Evolutionary conservation across 2,888 invertebrate genomes (phyloP).

Genomic region (Drosophila meridionalis): DNA sequence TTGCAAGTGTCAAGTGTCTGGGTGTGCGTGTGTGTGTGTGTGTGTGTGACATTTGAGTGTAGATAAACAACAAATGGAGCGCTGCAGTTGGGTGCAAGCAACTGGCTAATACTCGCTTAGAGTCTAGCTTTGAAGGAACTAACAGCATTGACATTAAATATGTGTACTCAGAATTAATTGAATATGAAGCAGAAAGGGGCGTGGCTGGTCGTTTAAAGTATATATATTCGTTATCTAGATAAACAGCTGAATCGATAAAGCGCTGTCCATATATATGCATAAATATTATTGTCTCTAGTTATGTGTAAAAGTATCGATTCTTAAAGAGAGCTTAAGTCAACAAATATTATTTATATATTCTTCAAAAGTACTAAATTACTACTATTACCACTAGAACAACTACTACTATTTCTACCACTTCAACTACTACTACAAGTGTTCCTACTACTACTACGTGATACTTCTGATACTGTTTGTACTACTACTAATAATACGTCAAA

Average conservation of each 20-base stretch:
- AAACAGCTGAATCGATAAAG: background rate
- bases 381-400: too few relatives aligned
- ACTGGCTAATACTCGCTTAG: background rate
- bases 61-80: slow-evolving; percentile 24
- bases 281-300: background rate
- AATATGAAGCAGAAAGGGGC: background rate
- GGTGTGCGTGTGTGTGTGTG: background rate
- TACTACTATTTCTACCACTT: too few relatives aligned
- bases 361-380: too few relatives aligned
- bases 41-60: background rate
- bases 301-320: background rate
- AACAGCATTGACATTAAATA: background rate
- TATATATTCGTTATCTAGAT: background rate
- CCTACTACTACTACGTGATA: too few relatives aligned
- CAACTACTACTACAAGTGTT: too few relatives aligned
- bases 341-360: too few relatives aligned
- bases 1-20: background rate
- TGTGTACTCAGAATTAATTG: background rate
- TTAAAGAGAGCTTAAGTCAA: background rate
- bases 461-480: too few relatives aligned
- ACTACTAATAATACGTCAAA: too few relatives aligned
- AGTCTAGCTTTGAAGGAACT: background rate
- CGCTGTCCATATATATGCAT: background rate
- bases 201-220: background rate
- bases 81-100: background rate